Conservation (phyloP, 1,140 invertebrate species). For the Acromyrmex echinatior region DNA sequence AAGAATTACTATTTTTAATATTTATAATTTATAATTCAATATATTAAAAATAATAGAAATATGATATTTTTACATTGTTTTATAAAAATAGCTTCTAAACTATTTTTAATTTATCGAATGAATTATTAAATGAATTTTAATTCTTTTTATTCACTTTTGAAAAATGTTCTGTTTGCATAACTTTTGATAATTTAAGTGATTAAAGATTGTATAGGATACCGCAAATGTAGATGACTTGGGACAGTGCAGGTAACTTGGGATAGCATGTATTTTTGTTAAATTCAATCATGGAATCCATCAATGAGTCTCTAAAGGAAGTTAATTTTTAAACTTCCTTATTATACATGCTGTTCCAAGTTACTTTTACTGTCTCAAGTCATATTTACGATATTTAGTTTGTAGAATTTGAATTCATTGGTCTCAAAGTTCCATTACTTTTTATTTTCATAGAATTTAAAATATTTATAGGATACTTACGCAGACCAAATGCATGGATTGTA, state of each 20-base stretch:
- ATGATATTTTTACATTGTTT: not conserved
- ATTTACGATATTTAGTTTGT: not conserved
- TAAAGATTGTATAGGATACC: not conserved
- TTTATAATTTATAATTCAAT: slow-evolving; percentile 2
- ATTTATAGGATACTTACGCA: not conserved
- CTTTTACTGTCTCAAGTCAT: too few species aligned
- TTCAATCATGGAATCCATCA: too few species aligned
- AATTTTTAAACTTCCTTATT: too few species aligned
- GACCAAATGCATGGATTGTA: not conserved
- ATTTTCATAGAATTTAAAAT: not conserved
- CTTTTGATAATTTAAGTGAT: not conserved
- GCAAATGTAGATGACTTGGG: too few species aligned
- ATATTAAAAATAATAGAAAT: not conserved
- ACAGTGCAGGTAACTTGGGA: too few species aligned
- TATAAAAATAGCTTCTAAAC: slow-evolving; percentile 1
- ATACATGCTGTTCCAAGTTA: too few species aligned
- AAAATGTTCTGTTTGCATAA: not conserved
- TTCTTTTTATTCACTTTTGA: not conserved
- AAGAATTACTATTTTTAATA: not conserved
- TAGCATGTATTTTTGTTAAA: too few species aligned
- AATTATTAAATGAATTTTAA: not conserved
- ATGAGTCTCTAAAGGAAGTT: too few species aligned
- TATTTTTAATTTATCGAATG: not conserved
- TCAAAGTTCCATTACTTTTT: not conserved
- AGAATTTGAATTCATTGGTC: not conserved